Evolutionary conservation across 2,113 vertebrate species (phyloP).

Genomic region (Galbula dea): DNA sequence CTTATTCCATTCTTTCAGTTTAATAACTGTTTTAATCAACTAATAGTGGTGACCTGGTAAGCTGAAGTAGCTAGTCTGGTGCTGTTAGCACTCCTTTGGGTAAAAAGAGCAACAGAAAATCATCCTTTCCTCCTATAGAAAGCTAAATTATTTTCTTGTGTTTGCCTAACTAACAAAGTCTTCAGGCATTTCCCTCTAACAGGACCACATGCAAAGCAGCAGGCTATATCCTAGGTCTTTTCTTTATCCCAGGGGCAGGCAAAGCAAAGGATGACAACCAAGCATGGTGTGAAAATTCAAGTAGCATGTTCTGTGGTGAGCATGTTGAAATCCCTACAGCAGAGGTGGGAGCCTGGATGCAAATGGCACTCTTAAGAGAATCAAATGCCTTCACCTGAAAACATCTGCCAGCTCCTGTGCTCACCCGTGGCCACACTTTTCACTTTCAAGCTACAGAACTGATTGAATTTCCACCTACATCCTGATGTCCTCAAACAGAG

Average conservation of each 20-base stretch:
- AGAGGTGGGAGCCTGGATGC: background rate
- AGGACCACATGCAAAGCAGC: background rate
- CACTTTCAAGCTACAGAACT: background rate
- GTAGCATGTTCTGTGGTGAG: background rate
- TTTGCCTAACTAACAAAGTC: background rate
- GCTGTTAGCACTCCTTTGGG: background rate
- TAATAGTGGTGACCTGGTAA: background rate
- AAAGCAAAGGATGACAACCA: background rate
- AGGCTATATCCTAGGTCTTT: accelerated
- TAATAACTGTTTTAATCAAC: conserved; percentile 37
- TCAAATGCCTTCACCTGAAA: background rate
- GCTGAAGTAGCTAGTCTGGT: background rate
- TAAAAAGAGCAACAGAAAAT: background rate
- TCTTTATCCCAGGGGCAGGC: background rate
- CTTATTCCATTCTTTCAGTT: conserved; percentile 11
- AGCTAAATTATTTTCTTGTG: background rate
- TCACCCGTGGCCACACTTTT: background rate
- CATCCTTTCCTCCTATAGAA: background rate
- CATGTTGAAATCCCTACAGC: background rate
- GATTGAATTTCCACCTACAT: background rate
- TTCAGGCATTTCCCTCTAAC: background rate
- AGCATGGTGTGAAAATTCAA: background rate
- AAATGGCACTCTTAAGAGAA: background rate
- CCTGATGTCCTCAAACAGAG: no score
- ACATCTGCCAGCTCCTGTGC: background rate